Evolutionary conservation across 2,113 vertebrate genomes (phyloP), one percentile per base, ranked within the genome.

Genomic region (Cheirogaleus medius): DNA sequence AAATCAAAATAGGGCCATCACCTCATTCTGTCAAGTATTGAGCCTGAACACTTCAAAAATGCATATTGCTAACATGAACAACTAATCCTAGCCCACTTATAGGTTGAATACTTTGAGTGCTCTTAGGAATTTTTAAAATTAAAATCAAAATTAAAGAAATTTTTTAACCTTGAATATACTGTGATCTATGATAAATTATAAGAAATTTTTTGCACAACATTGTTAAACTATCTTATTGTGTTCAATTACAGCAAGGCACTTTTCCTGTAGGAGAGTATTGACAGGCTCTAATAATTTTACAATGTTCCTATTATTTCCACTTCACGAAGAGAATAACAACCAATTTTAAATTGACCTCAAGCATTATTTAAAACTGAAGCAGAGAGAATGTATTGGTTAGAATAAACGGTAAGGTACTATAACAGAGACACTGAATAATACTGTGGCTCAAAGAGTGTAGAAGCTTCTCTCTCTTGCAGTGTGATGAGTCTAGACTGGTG

Each of bases 321-420:
- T 97, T 93, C 54, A 63, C 52, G 52, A 82, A 89, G 82, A 98
- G 88, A 87, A 27, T 27, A 97, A 80, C n/a, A 86, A n/a, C 12
- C 60, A 86, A 76, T 93, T 97, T 93, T 47, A 95, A 87, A 95
- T 39, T 95, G 44, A 76, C 68, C 15, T 88, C 64, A 80, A 82
- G 8, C n/a, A 89, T 90, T 84, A 73, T 71, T 54, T 88, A 87
- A 87, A 90, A 87, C 39, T 52, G 83, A 90, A 34, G 8, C 29
- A 78, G 27, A 63, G 60, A 64, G 56, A 64, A 64, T 64, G 12
- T 32, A 63, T 87, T 80, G 44, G 37, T 80, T 64, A 87, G 44
- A n/a, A 82, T 68, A n/a, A 63, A 96, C 52, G 20, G 5, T 42
- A 81, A 93, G 18, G 42, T 42, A 13, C 5, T 44, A 6, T 64